Base-by-base conservation (phyloP, 2,113 vertebrate genomes). In the Myrmecobius fasciatus region DNA sequence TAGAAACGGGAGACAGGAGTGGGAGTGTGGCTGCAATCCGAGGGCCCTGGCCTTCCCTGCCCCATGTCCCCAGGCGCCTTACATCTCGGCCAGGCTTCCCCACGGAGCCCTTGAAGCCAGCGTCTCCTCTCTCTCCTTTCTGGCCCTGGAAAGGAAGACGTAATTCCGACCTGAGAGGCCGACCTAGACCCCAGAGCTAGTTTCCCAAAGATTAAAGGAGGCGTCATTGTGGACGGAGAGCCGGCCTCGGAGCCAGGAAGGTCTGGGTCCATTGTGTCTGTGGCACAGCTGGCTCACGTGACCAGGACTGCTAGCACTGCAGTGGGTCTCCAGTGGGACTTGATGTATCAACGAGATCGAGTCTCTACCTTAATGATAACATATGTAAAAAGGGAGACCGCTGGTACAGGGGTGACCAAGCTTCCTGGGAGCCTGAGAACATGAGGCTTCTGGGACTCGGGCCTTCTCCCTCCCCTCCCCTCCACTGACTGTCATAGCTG, bases 1-100 rank as follows among this genome's bases (percentile, higher is more conserved):
- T 31, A 25, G 0, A 83, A 17, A 51, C 3, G 0, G 54, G 31
- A 91, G 25, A 25, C 20, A n/a, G 53, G 25, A 14, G 11, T 20
- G 26, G 14, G 36, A 4, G 43, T 26, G 8, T 93, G 20, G 17
- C 83, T 25, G 0, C 75, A 8, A 7, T n/a, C 1, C 11, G 43
- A 26, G 8, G 6, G 7, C 0, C 53, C 60, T 36, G 52, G 75
- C 60, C 67, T 24, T 20, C 67, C n/a, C n/a, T 24, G 20, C 67
- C 36, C 67, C 67, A 83, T 2, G 3, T 22, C n/a, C 91, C 9
- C 0, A 51, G n/a, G 24, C 83, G 92, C 98, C 99, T 94, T 98
- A 99, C 99, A 6, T 99, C 99, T 9, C 98, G 99, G 6, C 99
- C 99, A 0, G 99, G 99, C 52, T 94, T 98, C 53, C 99, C 99